Evolutionary conservation across 2,888 invertebrate species (phyloP).

Genomic region (Mesochorus sp.): DNA sequence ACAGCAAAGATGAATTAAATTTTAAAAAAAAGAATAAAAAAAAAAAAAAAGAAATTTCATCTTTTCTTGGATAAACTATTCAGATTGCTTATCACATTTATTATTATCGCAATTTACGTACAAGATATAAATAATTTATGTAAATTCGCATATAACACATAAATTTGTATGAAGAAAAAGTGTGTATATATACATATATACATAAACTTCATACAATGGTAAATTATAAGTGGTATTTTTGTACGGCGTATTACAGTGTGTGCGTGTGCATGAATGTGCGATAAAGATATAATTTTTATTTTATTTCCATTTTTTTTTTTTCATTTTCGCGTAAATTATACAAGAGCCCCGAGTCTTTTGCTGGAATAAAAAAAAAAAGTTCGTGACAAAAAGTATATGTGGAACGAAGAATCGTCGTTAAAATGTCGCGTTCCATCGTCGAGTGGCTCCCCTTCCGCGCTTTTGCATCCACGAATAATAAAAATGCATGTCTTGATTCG

Average conservation of each 20-base stretch:
- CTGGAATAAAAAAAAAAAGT: slow-evolving; percentile 4
- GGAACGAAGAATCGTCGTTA: background rate
- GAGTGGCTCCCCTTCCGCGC: slow-evolving; percentile 34
- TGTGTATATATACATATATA: slow-evolving; percentile 63
- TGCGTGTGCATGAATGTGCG: slow-evolving; percentile 36
- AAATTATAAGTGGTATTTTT: slow-evolving; percentile 79
- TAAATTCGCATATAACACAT: no score
- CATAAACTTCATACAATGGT: slow-evolving; percentile 66
- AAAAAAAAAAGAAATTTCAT: no score
- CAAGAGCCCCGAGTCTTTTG: slow-evolving; percentile 56
- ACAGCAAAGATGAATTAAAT: no score
- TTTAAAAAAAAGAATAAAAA: no score
- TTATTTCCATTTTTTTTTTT: background rate
- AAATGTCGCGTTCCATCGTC: background rate
- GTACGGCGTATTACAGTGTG: slow-evolving; percentile 79
- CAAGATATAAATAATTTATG: no score
- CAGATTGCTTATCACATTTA: no score
- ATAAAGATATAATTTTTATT: background rate
- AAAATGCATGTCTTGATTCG: slow-evolving; percentile 49
- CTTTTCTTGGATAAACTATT: no score
- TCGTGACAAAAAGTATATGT: background rate
- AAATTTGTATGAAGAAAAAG: no score
- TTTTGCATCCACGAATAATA: slow-evolving; percentile 52
- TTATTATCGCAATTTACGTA: no score
- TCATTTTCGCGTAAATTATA: background rate